A percentile compares a stretch with the other conserved stretches of the same genome.
Conservation (phyloP, 1,140 invertebrate species). For the Hycleus phaleratus region DNA sequence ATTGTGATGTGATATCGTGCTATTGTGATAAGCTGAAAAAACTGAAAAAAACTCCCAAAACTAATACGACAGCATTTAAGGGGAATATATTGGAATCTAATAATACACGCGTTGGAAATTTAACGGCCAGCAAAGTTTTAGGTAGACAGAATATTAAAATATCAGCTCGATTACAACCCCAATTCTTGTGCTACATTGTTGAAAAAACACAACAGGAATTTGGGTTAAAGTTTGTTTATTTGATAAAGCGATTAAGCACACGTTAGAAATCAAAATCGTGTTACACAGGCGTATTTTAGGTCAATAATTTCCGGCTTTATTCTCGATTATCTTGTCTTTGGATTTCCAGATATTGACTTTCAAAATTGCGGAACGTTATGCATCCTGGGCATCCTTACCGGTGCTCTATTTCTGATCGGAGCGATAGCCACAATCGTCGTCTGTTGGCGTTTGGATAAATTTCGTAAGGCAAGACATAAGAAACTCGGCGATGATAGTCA, state of each 20-base stretch:
- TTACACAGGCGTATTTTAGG: too few relatives aligned
- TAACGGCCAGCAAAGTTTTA: conserved; percentile 8
- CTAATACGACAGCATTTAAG: conserved; percentile 4
- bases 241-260: too few relatives aligned
- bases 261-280: too few relatives aligned
- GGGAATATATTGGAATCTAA: neutral
- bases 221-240: too few relatives aligned
- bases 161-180: too few relatives aligned
- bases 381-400: conserved; percentile 30
- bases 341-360: conserved; percentile 17
- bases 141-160: neutral
- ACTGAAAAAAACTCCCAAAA: neutral
- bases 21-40: conserved; percentile 10
- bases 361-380: conserved; percentile 33
- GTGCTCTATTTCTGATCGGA: conserved; percentile 25
- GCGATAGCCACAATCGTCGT: conserved; percentile 26
- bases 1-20: conserved; percentile 20
- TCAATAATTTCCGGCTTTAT: neutral
- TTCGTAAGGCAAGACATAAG: conserved; percentile 25
- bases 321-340: neutral
- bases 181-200: too few relatives aligned
- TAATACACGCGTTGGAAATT: conserved; percentile 5
- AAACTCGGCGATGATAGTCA: conserved; percentile 27
- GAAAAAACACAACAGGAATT: too few relatives aligned
- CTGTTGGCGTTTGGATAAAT: conserved; percentile 27